A percentile compares a stretch with the other conserved stretches of the same genome.
phyloP scores from a whole-genome alignment of 1,140 invertebrate species.

The Atta colombica region DNA sequence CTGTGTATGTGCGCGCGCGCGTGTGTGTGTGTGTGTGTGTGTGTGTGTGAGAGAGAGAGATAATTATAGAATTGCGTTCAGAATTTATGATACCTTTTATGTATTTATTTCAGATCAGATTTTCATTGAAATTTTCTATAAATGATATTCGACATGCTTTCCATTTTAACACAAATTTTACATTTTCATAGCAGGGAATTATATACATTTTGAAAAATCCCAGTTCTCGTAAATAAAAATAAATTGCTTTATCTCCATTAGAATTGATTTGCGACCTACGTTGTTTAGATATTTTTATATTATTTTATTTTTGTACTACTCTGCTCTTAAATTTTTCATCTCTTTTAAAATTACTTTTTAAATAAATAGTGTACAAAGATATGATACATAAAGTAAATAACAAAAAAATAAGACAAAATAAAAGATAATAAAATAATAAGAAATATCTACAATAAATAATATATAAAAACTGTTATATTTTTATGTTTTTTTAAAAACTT shows the following conservation, averaged over 20 bases:
- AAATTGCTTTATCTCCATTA: slow-evolving; percentile 13
- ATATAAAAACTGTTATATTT: neutral
- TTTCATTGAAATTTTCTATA: slow-evolving; percentile 21
- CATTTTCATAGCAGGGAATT: slow-evolving; percentile 7
- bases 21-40: too few relatives aligned
- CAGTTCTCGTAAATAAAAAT: slow-evolving; percentile 27
- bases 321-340: neutral
- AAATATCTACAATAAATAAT: neutral
- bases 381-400: neutral
- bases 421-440: neutral
- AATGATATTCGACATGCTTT: neutral
- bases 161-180: slow-evolving; percentile 11
- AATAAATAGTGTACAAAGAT: neutral
- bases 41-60: neutral
- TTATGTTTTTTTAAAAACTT: neutral
- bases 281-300: slow-evolving; percentile 12
- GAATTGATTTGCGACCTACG: slow-evolving; percentile 23
- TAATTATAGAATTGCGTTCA: neutral
- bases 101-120: slow-evolving; percentile 6
- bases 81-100: neutral
- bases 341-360: slow-evolving; percentile 14
- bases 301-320: neutral
- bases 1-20: too few relatives aligned
- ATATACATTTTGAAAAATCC: slow-evolving; percentile 10
- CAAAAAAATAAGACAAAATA: neutral